Evolutionary conservation across 2,113 vertebrate species (phyloP), one percentile per base, ranked within the genome.

Genomic region (Girardinichthys multiradiatus): DNA sequence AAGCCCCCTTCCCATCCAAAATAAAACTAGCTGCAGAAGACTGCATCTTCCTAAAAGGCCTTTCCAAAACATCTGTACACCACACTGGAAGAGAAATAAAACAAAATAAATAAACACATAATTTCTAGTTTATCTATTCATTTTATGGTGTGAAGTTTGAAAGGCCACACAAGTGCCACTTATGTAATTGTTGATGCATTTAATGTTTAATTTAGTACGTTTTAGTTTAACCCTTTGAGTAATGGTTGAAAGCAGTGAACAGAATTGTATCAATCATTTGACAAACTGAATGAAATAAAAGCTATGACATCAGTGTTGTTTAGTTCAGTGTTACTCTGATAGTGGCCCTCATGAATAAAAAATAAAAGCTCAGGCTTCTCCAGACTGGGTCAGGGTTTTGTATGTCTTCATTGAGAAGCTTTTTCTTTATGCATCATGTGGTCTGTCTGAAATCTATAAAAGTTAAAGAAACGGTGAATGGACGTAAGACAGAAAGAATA

Each of bases 291-390:
- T 54, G 60, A 72, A 83, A 79, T 67, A 48, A 85, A 84, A 76
- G 72, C 74, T 54, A 13, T 86, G 86, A 84, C 87, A 84, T 91
- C 82, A 89, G 76, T 62, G 85, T 85, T 90, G 86, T 85, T 88
- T 83, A 84, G 82, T 79, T 85, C 75, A 30, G 74, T 60, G 4
- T 14, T 0, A 70, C 73, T 59, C 70, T 73, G 74, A 87, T 82
- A 83, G 86, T 81, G 77, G 64, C 76, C 66, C 70, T 74, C 84
- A 88, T 91, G 57, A 83, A 91, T 91, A 90, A 91, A 79, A 84
- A 70, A 91, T 84, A 64, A 70, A n/a, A 82, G 45, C 30, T 2
- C 26, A 64, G 84, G 45, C 81, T 66, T 77, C 71, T 81, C 65
- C 70, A 58, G 72, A 82, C 78, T 73, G 70, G 86, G 83, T 88